Evolutionary conservation across 2,113 vertebrate species (phyloP).

Genomic region (Scopus umbretta): DNA sequence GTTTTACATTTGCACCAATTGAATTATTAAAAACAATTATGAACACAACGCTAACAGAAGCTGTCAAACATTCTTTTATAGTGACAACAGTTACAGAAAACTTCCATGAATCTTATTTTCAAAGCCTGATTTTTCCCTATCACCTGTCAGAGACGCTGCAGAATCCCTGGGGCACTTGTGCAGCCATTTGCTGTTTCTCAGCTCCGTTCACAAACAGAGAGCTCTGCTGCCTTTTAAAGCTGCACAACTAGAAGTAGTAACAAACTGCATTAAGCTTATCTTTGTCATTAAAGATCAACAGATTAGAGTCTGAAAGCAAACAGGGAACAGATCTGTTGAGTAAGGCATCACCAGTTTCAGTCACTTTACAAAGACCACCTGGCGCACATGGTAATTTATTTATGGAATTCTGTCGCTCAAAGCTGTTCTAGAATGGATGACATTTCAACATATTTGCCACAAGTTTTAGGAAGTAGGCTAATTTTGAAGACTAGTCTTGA

Average conservation of each 20-base stretch:
- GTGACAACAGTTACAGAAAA: background rate
- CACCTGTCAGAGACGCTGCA: background rate
- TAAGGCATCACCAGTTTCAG: background rate
- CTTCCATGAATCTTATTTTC: background rate
- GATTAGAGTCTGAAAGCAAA: background rate
- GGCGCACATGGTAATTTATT: accelerated
- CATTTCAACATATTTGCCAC: background rate
- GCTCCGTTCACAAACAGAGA: background rate
- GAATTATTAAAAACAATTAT: background rate
- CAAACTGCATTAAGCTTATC: background rate
- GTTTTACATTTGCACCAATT: background rate
- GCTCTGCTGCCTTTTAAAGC: background rate
- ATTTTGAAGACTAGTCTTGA: background rate
- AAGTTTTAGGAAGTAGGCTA: background rate
- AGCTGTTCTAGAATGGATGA: background rate
- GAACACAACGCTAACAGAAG: background rate
- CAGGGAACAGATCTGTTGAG: background rate
- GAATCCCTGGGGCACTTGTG: background rate
- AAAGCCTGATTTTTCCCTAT: background rate
- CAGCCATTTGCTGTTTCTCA: accelerated
- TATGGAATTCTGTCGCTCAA: background rate
- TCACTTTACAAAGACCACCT: background rate
- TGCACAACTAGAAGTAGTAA: background rate
- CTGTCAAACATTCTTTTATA: background rate
- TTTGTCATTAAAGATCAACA: background rate